phyloP scores from a whole-genome alignment of 1,140 invertebrate species.

The Odontomachus brunneus region DNA sequence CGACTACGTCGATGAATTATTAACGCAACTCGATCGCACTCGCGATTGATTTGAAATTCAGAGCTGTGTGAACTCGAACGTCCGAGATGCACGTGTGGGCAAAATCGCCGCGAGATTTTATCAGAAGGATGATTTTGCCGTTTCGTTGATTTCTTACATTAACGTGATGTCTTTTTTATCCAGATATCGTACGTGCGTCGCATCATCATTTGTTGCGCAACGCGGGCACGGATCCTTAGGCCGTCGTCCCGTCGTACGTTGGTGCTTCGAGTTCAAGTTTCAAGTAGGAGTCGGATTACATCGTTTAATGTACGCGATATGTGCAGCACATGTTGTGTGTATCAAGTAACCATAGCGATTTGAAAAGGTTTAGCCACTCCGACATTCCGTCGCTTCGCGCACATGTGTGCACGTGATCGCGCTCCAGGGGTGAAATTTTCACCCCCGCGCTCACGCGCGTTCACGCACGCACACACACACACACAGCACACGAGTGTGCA shows the following conservation, averaged over 20 bases:
- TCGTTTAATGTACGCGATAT: constrained; percentile 18
- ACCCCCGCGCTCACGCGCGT: too few species aligned
- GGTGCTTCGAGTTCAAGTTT: constrained; percentile 49
- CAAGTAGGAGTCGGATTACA: neutral
- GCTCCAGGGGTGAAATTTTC: neutral
- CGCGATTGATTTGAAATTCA: constrained; percentile 36
- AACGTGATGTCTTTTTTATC: too few species aligned
- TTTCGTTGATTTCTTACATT: too few species aligned
- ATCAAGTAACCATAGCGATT: constrained; percentile 78
- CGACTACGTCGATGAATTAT: constrained; percentile 5
- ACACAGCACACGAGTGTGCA: neutral
- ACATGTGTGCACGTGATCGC: neutral
- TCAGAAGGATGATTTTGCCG: too few species aligned
- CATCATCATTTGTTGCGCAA: too few species aligned
- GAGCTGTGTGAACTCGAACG: neutral
- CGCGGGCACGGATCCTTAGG: neutral
- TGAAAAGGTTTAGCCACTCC: constrained; percentile 62
- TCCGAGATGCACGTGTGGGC: too few species aligned
- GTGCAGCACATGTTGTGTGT: constrained; percentile 73
- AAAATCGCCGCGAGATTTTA: too few species aligned
- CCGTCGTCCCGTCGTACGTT: neutral
- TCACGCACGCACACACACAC: neutral
- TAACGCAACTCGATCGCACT: constrained; percentile 22
- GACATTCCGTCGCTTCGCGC: constrained; percentile 47
- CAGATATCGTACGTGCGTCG: too few species aligned